A percentile compares a stretch with the other conserved stretches of the same genome.
Conservation (phyloP, 2,797 vertebrate species). For the Bradypodion pumilum region DNA sequence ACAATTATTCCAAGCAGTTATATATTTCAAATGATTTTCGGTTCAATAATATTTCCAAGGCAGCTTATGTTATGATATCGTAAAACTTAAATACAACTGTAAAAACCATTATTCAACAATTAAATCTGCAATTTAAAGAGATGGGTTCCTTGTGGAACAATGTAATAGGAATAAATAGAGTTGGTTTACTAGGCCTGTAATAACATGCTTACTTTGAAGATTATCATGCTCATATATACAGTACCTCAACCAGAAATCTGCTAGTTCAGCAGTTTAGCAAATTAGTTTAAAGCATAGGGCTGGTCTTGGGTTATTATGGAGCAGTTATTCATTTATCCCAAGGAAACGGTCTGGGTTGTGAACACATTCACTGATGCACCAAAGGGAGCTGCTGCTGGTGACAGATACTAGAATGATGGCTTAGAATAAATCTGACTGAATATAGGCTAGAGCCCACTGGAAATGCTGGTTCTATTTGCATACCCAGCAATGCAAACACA, state of each 20-base stretch:
- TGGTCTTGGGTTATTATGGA: neutral
- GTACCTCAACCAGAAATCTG: neutral
- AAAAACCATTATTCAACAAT: neutral
- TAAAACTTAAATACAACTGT: neutral
- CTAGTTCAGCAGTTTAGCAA: neutral
- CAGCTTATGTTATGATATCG: neutral
- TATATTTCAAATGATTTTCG: neutral
- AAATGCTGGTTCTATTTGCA: no score
- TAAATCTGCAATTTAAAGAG: neutral
- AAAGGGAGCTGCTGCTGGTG: no score
- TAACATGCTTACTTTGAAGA: neutral
- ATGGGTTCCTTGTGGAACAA: neutral
- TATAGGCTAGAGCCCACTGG: no score
- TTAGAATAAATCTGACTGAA: no score
- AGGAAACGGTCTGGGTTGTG: no score
- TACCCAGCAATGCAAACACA: no score
- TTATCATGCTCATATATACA: neutral
- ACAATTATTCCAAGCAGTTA: neutral
- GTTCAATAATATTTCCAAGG: neutral
- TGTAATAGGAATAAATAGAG: neutral
- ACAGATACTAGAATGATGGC: no score
- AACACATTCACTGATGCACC: no score
- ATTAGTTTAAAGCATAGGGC: neutral
- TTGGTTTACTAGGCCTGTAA: neutral
- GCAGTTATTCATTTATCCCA: neutral